Evolutionary conservation across 2,888 invertebrate genomes (phyloP), one percentile per base, ranked within the genome.

Genomic region (Dexiosoma caninum): DNA sequence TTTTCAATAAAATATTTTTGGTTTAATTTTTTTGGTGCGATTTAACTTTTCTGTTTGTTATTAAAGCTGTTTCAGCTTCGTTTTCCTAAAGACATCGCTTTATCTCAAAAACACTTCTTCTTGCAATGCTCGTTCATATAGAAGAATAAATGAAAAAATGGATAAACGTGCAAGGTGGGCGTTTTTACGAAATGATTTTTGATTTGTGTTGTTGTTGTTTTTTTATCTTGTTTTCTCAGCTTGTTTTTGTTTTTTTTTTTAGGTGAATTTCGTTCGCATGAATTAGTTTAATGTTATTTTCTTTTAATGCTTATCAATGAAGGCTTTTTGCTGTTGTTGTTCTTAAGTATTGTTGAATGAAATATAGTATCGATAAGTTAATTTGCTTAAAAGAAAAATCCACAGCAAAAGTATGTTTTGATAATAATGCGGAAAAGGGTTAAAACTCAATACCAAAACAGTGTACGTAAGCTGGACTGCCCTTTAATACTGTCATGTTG

Each of bases 161-260:
- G 21, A 27, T 46, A n/a, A 62, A 62, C 37, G 27, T 62, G 60
- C 53, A 55, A 69, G 69, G 76, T 76, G 69, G 76, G 76, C 46
- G 76, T 69, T 62, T 60, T 51, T 59, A 30, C 30, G 51, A 55
- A 40, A 66, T 66, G 51, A 67, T 27, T 44, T 40, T 69, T 60
- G 16, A 59, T 51, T 64, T 59, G 16, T 14, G 14, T 60, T 75
- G 23, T 59, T 69, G n/a, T 69, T 67, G 23, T 59, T 69, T n/a
- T 55, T 44, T 35, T 21, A 12, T 14, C 59, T 10, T 9, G 19
- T 53, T 71, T n/a, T n/a, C n/a, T n/a, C n/a, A n/a, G n/a, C n/a
- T n/a, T n/a, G n/a, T n/a, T n/a, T n/a, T n/a, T n/a, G 19, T 40
- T 42, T 8, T 44, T 14, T 69, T 69, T 76, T 76, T 69, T 60